A percentile compares a stretch with the other conserved stretches of the same genome.
Evolutionary conservation across 2,888 invertebrate species (phyloP).

Genomic region (Creontiades dilutus): DNA sequence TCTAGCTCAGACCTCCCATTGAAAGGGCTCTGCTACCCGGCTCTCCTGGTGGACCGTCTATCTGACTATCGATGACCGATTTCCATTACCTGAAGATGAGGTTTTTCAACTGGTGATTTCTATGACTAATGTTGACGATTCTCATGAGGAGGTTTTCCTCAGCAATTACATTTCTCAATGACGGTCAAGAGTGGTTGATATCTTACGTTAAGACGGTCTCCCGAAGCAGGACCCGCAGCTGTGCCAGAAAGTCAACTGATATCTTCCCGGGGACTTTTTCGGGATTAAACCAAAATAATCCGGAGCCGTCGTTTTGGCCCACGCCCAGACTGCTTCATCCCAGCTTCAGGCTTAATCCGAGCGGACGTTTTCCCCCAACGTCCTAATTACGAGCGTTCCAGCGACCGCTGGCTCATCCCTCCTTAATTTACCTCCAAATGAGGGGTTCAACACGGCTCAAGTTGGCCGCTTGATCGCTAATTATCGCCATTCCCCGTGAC

Average conservation of each 20-base stretch:
- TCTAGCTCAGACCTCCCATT: too few species aligned
- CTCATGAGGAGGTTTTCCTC: too few species aligned
- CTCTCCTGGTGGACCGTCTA: too few species aligned
- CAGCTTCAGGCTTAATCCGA: background rate
- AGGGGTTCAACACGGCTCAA: background rate
- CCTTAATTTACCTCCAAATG: constrained; percentile 18
- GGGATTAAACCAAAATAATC: background rate
- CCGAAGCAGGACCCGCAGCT: too few species aligned
- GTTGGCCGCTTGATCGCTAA: background rate
- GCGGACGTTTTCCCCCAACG: background rate
- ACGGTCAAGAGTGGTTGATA: too few species aligned
- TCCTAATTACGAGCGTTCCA: constrained; percentile 9
- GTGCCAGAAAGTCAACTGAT: background rate
- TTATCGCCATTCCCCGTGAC: background rate
- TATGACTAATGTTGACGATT: too few species aligned
- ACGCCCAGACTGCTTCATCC: background rate
- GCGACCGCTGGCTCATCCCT: constrained; percentile 5
- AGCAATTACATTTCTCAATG: too few species aligned
- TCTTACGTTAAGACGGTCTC: too few species aligned
- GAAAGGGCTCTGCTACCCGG: too few species aligned
- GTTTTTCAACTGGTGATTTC: too few species aligned
- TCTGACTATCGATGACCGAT: too few species aligned
- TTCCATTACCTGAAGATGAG: too few species aligned
- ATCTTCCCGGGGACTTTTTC: background rate
- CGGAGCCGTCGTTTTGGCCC: background rate